phyloP scores from a whole-genome alignment of 2,113 vertebrate genomes.

The Micromys minutus region DNA sequence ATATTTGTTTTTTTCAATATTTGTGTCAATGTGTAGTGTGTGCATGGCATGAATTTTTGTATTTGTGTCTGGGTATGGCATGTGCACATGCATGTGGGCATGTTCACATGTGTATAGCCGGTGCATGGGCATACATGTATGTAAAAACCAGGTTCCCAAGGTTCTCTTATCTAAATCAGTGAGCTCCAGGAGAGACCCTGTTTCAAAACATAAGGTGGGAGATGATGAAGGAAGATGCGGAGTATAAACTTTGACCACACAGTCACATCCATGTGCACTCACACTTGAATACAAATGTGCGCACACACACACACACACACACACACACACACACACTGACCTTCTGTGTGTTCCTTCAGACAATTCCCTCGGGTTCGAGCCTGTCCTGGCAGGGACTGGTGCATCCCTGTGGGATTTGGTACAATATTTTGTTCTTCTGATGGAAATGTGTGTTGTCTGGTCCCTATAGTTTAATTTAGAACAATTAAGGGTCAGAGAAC shows the following conservation, averaged over 20 bases:
- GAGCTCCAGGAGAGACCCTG: background rate
- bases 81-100: background rate
- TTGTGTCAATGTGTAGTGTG: background rate
- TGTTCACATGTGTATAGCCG: background rate
- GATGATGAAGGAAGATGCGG: background rate
- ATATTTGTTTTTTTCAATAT: background rate
- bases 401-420: conserved; percentile 83
- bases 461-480: conserved; percentile 90
- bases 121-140: too few relatives aligned
- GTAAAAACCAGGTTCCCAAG: background rate
- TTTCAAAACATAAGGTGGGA: background rate
- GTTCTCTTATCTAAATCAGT: background rate
- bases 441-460: conserved; percentile 87
- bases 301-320: background rate
- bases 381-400: conserved; percentile 72
- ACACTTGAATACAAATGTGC: too few relatives aligned
- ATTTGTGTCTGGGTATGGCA: background rate
- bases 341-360: conserved; percentile 68
- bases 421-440: conserved; percentile 87
- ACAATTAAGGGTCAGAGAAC: conserved; percentile 89
- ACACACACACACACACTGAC: background rate
- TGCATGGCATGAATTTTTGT: background rate
- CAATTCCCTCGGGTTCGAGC: conserved; percentile 77
- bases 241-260: background rate
- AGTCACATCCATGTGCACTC: background rate